These are phyloP conservation scores for Ictalurus furcatus DNA, from an alignment of 2,113 vertebrate genomes.

Conservation along the genomic window DNA sequence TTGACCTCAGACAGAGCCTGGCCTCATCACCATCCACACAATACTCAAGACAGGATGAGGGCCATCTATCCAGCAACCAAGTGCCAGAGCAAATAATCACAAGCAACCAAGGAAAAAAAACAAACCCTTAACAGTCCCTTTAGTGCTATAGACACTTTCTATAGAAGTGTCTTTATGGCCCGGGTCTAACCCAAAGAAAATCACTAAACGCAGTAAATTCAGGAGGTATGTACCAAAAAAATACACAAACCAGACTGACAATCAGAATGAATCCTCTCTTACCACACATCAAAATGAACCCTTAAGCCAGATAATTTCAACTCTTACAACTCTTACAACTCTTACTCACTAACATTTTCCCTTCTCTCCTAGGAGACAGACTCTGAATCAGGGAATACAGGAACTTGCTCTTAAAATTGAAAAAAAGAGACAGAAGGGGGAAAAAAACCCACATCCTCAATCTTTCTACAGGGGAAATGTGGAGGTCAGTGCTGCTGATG, in stretches of 20 bases:
- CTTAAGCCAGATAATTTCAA: neutral
- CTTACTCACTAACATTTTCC: neutral
- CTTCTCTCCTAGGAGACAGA: neutral
- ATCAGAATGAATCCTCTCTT: neutral
- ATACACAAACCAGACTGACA: neutral
- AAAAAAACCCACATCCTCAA: neutral
- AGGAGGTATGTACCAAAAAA: neutral
- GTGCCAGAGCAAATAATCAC: slow-evolving; percentile 2
- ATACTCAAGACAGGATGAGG: slow-evolving; percentile 30
- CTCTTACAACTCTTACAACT: too few species aligned
- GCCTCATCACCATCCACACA: neutral
- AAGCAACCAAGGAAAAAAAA: neutral
- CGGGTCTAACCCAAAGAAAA: neutral
- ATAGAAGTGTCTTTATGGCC: neutral
- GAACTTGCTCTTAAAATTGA: slow-evolving; percentile 9
- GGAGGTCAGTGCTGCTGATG: slow-evolving; percentile 1
- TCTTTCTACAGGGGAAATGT: slow-evolving; percentile 29
- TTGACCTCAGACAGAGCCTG: slow-evolving; percentile 31
- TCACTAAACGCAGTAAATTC: neutral
- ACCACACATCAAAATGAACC: neutral
- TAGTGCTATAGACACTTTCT: neutral
- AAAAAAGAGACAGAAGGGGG: neutral
- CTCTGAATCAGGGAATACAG: slow-evolving; percentile 4
- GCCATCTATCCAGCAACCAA: slow-evolving; percentile 27
- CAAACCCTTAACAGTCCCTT: neutral